A percentile compares a stretch with the other conserved stretches of the same genome.
These are phyloP conservation scores for Metellina segmentata DNA, from an alignment of 2,888 invertebrate species.

Conservation along the genomic window DNA sequence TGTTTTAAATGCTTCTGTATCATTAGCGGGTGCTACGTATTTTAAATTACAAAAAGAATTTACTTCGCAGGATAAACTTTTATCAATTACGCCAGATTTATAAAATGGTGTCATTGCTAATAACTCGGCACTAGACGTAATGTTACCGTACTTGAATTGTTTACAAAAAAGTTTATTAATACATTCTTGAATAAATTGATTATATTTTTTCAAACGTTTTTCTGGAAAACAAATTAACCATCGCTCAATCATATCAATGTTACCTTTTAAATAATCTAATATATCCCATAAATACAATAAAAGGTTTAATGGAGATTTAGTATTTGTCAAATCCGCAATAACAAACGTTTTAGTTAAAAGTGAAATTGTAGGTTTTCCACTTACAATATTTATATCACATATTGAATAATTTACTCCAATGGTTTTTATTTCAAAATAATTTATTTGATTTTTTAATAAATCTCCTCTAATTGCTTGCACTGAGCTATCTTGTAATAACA, in stretches of 20 bases:
- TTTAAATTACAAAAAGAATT: conserved; percentile 22
- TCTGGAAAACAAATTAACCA: conserved; percentile 53
- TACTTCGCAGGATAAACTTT: background rate
- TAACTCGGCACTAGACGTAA: conserved; percentile 6
- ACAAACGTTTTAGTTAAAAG: conserved; percentile 11
- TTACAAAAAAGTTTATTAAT: conserved; percentile 37
- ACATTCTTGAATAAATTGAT: conserved; percentile 26
- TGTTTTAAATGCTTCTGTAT: conserved; percentile 13
- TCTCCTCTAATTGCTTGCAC: conserved; percentile 23
- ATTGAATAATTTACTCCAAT: conserved; percentile 20
- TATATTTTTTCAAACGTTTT: conserved; percentile 30
- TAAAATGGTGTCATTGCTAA: conserved; percentile 34
- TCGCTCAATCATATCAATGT: conserved; percentile 20
- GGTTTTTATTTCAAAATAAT: conserved; percentile 25
- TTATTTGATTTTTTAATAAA: conserved; percentile 35
- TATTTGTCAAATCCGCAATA: conserved; percentile 28
- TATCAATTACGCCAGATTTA: conserved; percentile 21
- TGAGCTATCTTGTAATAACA: conserved; percentile 27
- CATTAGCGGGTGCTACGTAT: conserved; percentile 9
- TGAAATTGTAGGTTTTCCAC: background rate
- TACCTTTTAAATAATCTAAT: conserved; percentile 21
- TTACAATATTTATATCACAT: conserved; percentile 18
- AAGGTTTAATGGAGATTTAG: conserved; percentile 1
- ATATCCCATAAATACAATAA: conserved; percentile 40
- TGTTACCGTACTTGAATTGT: conserved; percentile 23